Conservation (phyloP, 2,888 invertebrate genomes). For the Helleia helle region DNA sequence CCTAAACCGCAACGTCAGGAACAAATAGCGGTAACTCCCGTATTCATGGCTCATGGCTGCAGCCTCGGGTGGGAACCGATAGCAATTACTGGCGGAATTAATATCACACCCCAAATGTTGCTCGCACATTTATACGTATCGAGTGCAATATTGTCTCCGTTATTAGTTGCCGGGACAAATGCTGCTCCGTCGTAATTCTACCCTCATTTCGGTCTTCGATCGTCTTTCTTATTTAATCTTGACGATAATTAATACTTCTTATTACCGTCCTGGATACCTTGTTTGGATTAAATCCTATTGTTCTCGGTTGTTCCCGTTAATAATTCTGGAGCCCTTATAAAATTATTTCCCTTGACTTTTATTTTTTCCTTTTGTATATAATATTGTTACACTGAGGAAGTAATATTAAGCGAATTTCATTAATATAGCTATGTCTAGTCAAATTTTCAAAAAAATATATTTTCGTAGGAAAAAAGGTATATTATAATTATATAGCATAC, state of each 20-base stretch:
- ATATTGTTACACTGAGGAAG: too few relatives aligned
- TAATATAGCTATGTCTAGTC: too few relatives aligned
- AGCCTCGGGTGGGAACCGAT: conserved; percentile 66
- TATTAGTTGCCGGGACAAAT: conserved; percentile 70
- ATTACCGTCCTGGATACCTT: conserved; percentile 20
- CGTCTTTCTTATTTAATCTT: conserved; percentile 64
- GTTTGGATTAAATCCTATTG: not conserved
- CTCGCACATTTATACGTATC: conserved; percentile 71
- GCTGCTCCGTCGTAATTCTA: conserved; percentile 55
- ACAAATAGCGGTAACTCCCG: conserved; percentile 73
- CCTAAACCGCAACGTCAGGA: conserved; percentile 70
- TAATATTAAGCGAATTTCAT: too few relatives aligned
- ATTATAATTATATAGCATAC: too few relatives aligned
- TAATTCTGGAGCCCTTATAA: not conserved
- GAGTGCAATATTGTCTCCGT: conserved; percentile 74
- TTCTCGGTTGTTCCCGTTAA: not conserved
- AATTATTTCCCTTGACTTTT: not conserved
- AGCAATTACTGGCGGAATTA: conserved; percentile 73
- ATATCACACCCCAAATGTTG: conserved; percentile 72
- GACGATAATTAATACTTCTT: conserved; percentile 60
- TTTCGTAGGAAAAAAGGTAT: too few relatives aligned
- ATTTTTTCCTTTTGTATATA: too few relatives aligned
- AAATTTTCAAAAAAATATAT: too few relatives aligned
- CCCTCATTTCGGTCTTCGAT: conserved; percentile 54
- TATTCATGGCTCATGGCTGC: conserved; percentile 72